Evolutionary conservation across 92 coral and sea anemone genomes (phyloP).

Genomic region (Galaxea fascicularis): DNA sequence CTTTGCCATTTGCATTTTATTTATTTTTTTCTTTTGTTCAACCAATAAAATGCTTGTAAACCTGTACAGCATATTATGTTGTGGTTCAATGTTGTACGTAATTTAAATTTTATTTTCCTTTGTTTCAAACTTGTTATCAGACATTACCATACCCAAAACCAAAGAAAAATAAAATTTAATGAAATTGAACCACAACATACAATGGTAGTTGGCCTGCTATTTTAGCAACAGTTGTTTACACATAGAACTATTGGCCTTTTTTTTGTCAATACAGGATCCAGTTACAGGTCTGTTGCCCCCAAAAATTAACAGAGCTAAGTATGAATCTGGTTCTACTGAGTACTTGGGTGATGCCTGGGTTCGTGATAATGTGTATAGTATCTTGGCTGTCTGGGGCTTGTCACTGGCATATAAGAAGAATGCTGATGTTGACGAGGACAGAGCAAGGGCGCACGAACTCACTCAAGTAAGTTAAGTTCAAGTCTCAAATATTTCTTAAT

Average conservation of each 20-base stretch:
- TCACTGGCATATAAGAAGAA: slow-evolving; percentile 95
- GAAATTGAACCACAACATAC: too few relatives aligned
- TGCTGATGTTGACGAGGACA: slow-evolving; percentile 98
- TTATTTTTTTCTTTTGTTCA: too few relatives aligned
- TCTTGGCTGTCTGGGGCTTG: slow-evolving; percentile 96
- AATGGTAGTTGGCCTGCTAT: neutral
- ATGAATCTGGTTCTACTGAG: slow-evolving; percentile 64
- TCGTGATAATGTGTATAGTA: slow-evolving; percentile 96
- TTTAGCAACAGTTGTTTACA: neutral
- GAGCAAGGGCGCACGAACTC: slow-evolving; percentile 93
- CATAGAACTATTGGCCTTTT: neutral
- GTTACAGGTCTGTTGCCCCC: slow-evolving; percentile 98
- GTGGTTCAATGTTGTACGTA: too few relatives aligned
- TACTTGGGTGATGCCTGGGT: slow-evolving; percentile 96
- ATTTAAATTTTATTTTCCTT: too few relatives aligned
- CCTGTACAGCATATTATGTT: too few relatives aligned
- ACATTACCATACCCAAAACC: too few relatives aligned
- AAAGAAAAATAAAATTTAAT: too few relatives aligned
- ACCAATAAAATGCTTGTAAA: too few relatives aligned
- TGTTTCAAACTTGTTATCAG: too few relatives aligned
- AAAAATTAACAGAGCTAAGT: slow-evolving; percentile 72
- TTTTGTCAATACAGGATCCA: slow-evolving; percentile 76
- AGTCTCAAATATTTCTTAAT: too few relatives aligned
- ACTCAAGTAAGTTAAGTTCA: slow-evolving; percentile 67
- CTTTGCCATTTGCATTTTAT: too few relatives aligned